Conservation (phyloP, 2,888 invertebrate genomes). For the Steinernema hermaphroditum region DNA sequence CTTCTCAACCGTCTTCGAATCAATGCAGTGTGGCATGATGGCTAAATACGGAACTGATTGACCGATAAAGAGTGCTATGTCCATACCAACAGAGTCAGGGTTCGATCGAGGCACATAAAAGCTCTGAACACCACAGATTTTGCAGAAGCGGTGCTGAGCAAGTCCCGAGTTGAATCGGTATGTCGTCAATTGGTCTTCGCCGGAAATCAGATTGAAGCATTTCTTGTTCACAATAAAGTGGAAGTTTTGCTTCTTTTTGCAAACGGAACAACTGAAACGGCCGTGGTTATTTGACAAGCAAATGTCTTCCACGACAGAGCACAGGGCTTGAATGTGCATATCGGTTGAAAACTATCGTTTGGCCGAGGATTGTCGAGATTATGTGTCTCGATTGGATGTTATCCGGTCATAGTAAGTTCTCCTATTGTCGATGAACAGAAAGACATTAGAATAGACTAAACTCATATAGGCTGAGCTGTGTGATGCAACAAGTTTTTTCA, state of each 20-base stretch:
- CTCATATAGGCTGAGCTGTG: too few species aligned
- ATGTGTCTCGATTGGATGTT: too few species aligned
- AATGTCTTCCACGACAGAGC: too few species aligned
- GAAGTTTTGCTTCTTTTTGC: slow-evolving; percentile 70
- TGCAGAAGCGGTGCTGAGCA: slow-evolving; percentile 54
- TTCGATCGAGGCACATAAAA: slow-evolving; percentile 71
- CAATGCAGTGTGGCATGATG: slow-evolving; percentile 57
- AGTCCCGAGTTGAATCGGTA: slow-evolving; percentile 52
- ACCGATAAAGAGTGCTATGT: background rate
- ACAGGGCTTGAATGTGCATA: too few species aligned
- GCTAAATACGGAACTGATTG: slow-evolving; percentile 39
- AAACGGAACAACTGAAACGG: slow-evolving; percentile 70
- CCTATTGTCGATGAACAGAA: too few species aligned
- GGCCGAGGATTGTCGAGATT: too few species aligned
- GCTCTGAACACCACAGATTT: slow-evolving; percentile 70
- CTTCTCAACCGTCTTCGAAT: slow-evolving; percentile 45
- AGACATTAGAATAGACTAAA: too few species aligned
- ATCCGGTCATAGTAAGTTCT: too few species aligned
- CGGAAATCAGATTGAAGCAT: slow-evolving; percentile 66
- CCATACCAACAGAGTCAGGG: slow-evolving; percentile 70
- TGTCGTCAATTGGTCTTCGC: slow-evolving; percentile 48
- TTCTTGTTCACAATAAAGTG: slow-evolving; percentile 69
- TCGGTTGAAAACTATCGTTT: too few species aligned
- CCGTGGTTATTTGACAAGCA: too few species aligned
- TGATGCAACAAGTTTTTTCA: too few species aligned